These are phyloP conservation scores for Calypte anna DNA, from an alignment of 2,113 vertebrate genomes.

Conservation along the genomic window DNA sequence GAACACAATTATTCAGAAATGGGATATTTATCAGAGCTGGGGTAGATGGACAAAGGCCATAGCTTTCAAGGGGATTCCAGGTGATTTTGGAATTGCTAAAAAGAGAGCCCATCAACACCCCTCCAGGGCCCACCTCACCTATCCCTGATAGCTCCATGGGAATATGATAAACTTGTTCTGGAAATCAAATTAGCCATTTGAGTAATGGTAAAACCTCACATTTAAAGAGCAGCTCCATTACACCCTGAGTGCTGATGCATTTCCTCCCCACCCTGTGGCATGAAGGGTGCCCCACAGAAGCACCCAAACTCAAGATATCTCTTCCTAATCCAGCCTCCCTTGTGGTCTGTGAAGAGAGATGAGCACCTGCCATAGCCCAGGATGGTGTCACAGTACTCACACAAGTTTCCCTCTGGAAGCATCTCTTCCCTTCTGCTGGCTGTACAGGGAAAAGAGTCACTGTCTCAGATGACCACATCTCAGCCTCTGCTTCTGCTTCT, in stretches of 20 bases:
- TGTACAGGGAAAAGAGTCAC: background rate
- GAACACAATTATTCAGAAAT: background rate
- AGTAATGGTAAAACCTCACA: background rate
- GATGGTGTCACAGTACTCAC: background rate
- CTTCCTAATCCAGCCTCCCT: background rate
- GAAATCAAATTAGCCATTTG: background rate
- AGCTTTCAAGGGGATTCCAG: background rate
- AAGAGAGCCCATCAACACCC: background rate
- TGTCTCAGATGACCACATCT: background rate
- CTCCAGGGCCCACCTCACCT: background rate
- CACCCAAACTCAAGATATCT: background rate
- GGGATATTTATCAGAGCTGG: background rate
- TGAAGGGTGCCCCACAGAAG: background rate
- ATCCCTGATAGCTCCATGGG: background rate
- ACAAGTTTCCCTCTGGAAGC: background rate
- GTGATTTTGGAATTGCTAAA: background rate
- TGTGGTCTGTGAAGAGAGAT: background rate
- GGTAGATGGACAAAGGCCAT: background rate
- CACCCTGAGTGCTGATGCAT: background rate
- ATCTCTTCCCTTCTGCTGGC: background rate
- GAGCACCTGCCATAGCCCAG: background rate
- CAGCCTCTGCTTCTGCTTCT: background rate
- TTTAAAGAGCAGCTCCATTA: background rate
- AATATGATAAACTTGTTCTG: background rate
- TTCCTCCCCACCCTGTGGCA: background rate